Conservation (phyloP, 2,888 invertebrate genomes). For the Trichopoda pennipes region DNA sequence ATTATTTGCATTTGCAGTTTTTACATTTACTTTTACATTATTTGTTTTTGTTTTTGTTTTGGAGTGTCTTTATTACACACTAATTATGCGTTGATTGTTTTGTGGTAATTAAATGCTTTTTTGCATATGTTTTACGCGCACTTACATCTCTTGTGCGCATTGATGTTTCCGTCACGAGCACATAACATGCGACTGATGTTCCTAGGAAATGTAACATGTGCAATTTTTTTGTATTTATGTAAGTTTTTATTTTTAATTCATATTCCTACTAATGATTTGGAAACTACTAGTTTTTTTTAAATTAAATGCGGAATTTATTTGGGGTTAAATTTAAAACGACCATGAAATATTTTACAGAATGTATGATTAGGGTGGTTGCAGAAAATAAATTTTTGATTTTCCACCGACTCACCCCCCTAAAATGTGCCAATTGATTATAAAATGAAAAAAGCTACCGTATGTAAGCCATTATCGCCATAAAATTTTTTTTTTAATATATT, state of each 20-base stretch:
- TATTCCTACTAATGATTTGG: slow-evolving; percentile 6
- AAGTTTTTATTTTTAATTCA: neutral
- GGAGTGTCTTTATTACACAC: slow-evolving; percentile 60
- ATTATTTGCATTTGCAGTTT: slow-evolving; percentile 35
- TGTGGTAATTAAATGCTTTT: slow-evolving; percentile 66
- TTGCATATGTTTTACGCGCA: slow-evolving; percentile 60
- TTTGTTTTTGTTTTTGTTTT: slow-evolving; percentile 23
- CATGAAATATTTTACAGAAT: neutral
- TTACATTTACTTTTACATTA: neutral
- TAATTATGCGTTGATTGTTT: slow-evolving; percentile 69
- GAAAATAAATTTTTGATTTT: no score
- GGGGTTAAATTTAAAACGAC: neutral
- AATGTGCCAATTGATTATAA: no score
- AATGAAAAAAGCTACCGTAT: no score
- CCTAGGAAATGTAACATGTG: slow-evolving; percentile 43
- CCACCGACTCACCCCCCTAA: no score
- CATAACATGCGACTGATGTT: slow-evolving; percentile 4
- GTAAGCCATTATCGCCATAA: no score
- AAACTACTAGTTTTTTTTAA: neutral
- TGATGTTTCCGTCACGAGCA: slow-evolving; percentile 21
- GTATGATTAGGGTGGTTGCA: no score
- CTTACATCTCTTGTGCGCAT: slow-evolving; percentile 52
- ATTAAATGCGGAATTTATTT: neutral
- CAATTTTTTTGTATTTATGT: slow-evolving; percentile 21
- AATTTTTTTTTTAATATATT: no score